phyloP scores from a whole-genome alignment of 1,140 invertebrate species.

The Daktulosphaira vitifoliae region DNA sequence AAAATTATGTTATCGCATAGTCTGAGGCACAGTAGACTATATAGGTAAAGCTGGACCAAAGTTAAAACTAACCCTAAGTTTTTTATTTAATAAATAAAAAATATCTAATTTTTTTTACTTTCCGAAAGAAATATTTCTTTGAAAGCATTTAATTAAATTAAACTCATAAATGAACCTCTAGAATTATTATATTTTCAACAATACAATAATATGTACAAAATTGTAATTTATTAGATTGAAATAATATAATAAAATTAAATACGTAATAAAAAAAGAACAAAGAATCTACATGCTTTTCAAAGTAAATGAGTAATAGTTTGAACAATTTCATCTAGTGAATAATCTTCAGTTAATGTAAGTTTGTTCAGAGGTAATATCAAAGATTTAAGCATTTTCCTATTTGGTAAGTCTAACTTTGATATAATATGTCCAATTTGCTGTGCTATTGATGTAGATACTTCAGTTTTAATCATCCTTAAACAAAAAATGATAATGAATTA shows the following conservation, averaged over 20 bases:
- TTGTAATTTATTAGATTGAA: conserved; percentile 7
- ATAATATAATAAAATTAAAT: background rate
- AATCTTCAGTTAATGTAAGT: background rate
- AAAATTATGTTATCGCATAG: too few relatives aligned
- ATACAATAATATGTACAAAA: background rate
- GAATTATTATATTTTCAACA: too few relatives aligned
- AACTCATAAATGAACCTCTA: too few relatives aligned
- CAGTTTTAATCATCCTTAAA: conserved; percentile 18
- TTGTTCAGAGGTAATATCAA: background rate
- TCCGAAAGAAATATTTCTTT: too few relatives aligned
- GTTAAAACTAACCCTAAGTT: too few relatives aligned
- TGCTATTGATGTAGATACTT: background rate
- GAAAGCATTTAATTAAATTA: too few relatives aligned
- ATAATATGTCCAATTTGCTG: background rate
- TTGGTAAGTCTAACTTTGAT: background rate
- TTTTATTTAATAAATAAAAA: too few relatives aligned
- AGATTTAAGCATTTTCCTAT: background rate
- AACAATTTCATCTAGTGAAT: conserved; percentile 6
- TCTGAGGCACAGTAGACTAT: too few relatives aligned
- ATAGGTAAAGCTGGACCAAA: too few relatives aligned
- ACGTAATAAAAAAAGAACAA: background rate
- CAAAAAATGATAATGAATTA: background rate
- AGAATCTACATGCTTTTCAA: background rate
- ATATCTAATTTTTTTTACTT: too few relatives aligned
- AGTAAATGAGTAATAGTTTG: background rate